Base-by-base conservation (phyloP, 2,888 invertebrate genomes). In the Gari tellinella region DNA sequence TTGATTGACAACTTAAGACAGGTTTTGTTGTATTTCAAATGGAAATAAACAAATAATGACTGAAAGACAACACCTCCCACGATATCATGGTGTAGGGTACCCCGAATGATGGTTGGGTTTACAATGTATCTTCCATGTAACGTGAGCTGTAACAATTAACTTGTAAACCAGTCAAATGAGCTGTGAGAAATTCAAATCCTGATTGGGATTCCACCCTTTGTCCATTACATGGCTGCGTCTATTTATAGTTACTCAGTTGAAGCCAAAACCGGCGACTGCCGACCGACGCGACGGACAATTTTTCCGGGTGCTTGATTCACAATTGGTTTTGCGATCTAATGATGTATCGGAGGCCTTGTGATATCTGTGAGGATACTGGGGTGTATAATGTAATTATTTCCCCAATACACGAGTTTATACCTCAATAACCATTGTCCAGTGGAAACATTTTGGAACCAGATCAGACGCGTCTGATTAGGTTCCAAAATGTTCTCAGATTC, bases 181-280 rank as follows among this genome's bases (percentile, higher is more conserved):
- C 65, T 72, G 60, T 43, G 46, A 70, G 60, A 49, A 48, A 61
- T 46, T 25, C 43, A 46, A 43, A 38, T n/a, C 26, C 31, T 40
- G 21, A 48, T 12, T 25, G 65, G 65, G 65, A 65, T 25, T 60
- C 72, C 19, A 31, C 25, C 26, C 55, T 53, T 65, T 65, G 45
- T 72, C 14, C 23, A 41, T 7, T 23, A 31, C 38, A 19, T 23
- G 43, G 57, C 25, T 37, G 53, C 53, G 40, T 62, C 48, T 63
- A 68, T 68, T 64, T 46, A 45, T 14, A 49, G 43, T 40, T 72
- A 68, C 23, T 65, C 56, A 72, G 43, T 61, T 65, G 68, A 25
- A 65, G 67, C 74, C 49, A 51, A 56, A 62, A 53, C 25, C 72
- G 79, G 79, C 79, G 79, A 72, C 79, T 53, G 26, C 10, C 17